These are phyloP conservation scores for Equus quagga DNA, from an alignment of 2,113 vertebrate species.

Conservation along the genomic window DNA sequence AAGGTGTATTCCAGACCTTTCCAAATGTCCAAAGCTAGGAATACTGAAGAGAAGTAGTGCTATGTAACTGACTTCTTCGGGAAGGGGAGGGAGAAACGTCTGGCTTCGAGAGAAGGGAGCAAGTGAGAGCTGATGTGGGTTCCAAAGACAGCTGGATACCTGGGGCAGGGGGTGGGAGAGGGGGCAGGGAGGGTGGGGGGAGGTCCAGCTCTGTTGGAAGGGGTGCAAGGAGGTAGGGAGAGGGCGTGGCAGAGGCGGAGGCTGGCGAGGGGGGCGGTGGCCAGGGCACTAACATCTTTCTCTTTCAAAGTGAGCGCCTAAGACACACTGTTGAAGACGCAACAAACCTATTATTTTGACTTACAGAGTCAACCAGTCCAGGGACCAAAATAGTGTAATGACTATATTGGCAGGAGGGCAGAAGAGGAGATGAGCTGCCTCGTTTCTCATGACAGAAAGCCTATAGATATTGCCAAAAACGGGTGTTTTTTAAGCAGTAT, in stretches of 20 bases:
- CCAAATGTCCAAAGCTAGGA: background rate
- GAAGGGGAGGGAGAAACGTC: background rate
- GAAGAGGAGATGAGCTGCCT: background rate
- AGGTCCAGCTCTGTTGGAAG: background rate
- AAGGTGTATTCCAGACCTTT: background rate
- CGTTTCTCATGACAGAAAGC: background rate
- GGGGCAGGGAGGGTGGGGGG: too few species aligned
- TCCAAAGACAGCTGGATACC: background rate
- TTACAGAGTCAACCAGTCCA: background rate
- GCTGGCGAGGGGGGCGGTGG: too few species aligned
- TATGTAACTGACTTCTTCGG: background rate
- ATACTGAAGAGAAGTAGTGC: background rate
- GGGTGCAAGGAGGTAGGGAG: accelerated
- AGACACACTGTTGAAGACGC: background rate
- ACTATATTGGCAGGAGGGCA: background rate
- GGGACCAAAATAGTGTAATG: background rate
- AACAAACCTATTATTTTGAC: background rate
- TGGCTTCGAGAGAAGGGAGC: background rate
- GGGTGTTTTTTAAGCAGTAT: background rate
- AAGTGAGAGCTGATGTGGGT: background rate
- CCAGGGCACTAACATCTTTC: accelerated
- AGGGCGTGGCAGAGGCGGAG: too few species aligned
- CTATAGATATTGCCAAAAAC: background rate
- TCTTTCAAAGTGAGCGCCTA: background rate
- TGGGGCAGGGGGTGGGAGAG: accelerated